Percentiles rank a stretch among this genome's conserved stretches.
Evolutionary conservation across 1,140 invertebrate genomes (phyloP).

Genomic region (Mamestra configurata): DNA sequence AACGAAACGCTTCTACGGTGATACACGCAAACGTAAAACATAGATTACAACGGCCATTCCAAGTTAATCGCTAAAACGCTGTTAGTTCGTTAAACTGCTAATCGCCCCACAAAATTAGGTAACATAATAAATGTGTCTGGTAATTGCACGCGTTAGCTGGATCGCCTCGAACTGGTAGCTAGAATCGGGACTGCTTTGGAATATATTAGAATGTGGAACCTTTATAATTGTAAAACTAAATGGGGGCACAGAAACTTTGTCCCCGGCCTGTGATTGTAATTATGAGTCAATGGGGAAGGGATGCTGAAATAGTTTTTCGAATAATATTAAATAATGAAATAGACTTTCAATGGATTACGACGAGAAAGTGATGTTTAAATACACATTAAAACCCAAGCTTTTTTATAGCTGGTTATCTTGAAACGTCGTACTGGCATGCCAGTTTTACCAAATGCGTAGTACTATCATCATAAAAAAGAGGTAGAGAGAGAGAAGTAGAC

Average conservation of each 20-base stretch:
- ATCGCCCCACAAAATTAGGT: slow-evolving; percentile 54
- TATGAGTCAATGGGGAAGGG: too few species aligned
- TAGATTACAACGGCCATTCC: slow-evolving; percentile 49
- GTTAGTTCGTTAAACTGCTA: slow-evolving; percentile 59
- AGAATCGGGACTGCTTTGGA: neutral
- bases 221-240: slow-evolving; percentile 1
- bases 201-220: slow-evolving; percentile 1
- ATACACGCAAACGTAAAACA: slow-evolving; percentile 42
- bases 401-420: too few species aligned
- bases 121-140: slow-evolving; percentile 53
- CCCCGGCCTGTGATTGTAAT: too few species aligned
- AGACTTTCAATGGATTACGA: too few species aligned
- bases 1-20: slow-evolving; percentile 12
- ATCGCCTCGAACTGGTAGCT: slow-evolving; percentile 9
- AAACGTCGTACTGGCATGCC: too few species aligned
- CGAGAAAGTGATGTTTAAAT: too few species aligned
- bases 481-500: too few species aligned
- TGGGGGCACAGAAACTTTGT: neutral
- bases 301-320: too few species aligned
- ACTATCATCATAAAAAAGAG: too few species aligned
- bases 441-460: too few species aligned
- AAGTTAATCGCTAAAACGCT: slow-evolving; percentile 54
- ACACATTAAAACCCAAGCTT: too few species aligned
- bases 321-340: too few species aligned
- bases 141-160: slow-evolving; percentile 51